These are phyloP conservation scores for Ochropleura plecta DNA, from an alignment of 2,888 invertebrate genomes.

Conservation along the genomic window DNA sequence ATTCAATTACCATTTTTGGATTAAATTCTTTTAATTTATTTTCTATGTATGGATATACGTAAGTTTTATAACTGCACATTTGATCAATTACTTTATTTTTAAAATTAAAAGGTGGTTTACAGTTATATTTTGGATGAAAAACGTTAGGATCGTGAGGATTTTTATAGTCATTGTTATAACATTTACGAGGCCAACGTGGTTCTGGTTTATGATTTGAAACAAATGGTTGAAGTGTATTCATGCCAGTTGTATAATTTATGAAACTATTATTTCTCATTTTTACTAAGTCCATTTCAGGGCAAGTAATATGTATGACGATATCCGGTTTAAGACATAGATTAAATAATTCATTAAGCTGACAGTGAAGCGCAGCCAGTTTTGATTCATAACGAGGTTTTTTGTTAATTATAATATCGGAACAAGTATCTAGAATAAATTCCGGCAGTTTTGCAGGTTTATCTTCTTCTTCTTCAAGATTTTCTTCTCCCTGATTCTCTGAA, in stretches of 20 bases:
- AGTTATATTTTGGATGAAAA: constrained; percentile 85
- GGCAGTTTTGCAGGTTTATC: constrained; percentile 78
- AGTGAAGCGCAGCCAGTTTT: constrained; percentile 73
- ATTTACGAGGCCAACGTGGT: constrained; percentile 80
- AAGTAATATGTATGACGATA: constrained; percentile 90
- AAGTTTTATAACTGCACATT: constrained; percentile 87
- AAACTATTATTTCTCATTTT: constrained; percentile 80
- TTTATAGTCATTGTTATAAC: constrained; percentile 73
- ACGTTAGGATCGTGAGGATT: constrained; percentile 70
- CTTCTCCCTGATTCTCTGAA: constrained; percentile 69
- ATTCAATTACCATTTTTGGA: constrained; percentile 89
- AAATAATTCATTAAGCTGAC: constrained; percentile 80
- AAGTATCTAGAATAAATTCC: constrained; percentile 79
- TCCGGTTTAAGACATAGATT: constrained; percentile 81
- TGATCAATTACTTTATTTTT: constrained; percentile 83
- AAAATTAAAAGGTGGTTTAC: constrained; percentile 87
- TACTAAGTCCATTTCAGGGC: constrained; percentile 89
- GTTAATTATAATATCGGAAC: constrained; percentile 72
- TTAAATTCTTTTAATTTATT: constrained; percentile 88
- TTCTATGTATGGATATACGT: constrained; percentile 86
- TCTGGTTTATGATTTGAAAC: constrained; percentile 66
- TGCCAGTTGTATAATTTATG: constrained; percentile 76
- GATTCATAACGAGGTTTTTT: constrained; percentile 72
- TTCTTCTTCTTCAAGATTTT: constrained; percentile 73
- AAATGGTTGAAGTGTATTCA: constrained; percentile 71